phyloP scores from a whole-genome alignment of 2,888 invertebrate species.

The Coremacera marginata region DNA sequence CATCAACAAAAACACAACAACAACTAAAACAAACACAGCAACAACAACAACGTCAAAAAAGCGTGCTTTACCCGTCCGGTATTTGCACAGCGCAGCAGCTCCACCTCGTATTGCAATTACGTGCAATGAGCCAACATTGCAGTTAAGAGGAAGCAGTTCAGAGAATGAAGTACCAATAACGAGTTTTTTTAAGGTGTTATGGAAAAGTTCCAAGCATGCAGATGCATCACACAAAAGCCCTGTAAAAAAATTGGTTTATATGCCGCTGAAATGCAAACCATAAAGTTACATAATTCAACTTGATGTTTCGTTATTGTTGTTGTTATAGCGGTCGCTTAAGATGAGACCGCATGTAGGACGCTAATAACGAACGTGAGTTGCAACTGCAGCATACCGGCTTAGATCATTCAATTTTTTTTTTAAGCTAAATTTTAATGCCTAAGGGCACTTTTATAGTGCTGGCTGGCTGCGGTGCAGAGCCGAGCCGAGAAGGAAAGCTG shows the following conservation, averaged over 20 bases:
- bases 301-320: background rate
- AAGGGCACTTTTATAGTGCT: too few relatives aligned
- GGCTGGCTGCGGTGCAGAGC: too few relatives aligned
- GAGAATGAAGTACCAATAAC: background rate
- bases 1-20: background rate
- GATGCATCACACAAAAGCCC: background rate
- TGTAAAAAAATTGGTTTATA: background rate
- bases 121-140: background rate
- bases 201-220: background rate
- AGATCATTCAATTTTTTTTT: too few relatives aligned
- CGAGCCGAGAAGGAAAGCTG: too few relatives aligned
- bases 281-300: constrained; percentile 6
- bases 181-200: background rate
- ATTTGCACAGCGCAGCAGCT: background rate
- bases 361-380: too few relatives aligned
- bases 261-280: constrained; percentile 8
- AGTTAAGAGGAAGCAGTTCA: background rate
- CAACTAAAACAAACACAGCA: too few relatives aligned
- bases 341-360: background rate
- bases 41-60: background rate
- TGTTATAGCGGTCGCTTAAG: constrained; percentile 16
- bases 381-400: too few relatives aligned
- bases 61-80: constrained; percentile 13
- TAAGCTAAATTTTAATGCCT: background rate
- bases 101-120: background rate